Conservation (phyloP, 2,888 invertebrate species). For the Incurvaria masculella region DNA sequence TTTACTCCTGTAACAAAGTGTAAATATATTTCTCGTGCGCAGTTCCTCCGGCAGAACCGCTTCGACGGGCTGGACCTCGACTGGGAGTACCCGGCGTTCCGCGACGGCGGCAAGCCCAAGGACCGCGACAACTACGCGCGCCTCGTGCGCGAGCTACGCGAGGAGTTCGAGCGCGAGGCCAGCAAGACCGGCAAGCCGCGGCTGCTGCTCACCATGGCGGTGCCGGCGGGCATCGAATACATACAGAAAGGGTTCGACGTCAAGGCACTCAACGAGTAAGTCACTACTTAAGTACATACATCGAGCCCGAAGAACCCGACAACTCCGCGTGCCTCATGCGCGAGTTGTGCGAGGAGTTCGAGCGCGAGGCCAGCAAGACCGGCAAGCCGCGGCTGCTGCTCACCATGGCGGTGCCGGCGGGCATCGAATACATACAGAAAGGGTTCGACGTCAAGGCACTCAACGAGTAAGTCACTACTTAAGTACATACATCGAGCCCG, state of each 20-base stretch:
- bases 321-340: conserved; percentile 86
- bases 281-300: no score
- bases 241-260: conserved; percentile 93
- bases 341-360: conserved; percentile 87
- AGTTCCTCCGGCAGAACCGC: conserved; percentile 84
- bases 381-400: conserved; percentile 74
- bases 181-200: conserved; percentile 76
- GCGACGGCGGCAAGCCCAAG: conserved; percentile 76
- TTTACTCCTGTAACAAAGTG: no score
- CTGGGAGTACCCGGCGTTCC: conserved; percentile 85
- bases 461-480: conserved; percentile 74
- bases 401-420: conserved; percentile 93
- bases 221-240: conserved; percentile 91
- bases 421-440: conserved; percentile 89
- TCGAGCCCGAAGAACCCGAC: conserved; percentile 73
- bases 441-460: conserved; percentile 88
- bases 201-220: conserved; percentile 87
- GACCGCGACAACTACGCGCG: conserved; percentile 86
- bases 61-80: conserved; percentile 93
- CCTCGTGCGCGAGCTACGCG: conserved; percentile 82
- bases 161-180: conserved; percentile 86
- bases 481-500: conserved; percentile 56
- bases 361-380: conserved; percentile 79
- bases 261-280: conserved; percentile 76
- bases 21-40: no score